A percentile compares a stretch with the other conserved stretches of the same genome.
phyloP scores from a whole-genome alignment of 2,797 vertebrate genomes.

The Artibeus jamaicensis region DNA sequence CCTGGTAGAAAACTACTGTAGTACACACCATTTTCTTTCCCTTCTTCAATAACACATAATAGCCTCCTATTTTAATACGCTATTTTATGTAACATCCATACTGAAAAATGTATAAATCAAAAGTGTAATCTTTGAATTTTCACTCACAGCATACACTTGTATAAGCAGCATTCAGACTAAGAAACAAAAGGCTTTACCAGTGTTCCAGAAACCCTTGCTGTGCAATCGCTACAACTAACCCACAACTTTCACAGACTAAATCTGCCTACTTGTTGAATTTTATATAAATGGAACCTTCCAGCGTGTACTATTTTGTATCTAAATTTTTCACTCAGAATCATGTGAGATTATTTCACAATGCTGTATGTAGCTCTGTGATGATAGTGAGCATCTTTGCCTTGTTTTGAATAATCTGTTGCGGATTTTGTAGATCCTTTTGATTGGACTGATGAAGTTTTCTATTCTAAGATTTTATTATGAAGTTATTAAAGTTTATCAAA shows the following conservation, averaged over 20 bases:
- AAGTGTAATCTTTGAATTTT: neutral
- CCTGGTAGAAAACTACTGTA: neutral
- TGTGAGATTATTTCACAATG: neutral
- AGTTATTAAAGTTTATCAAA: slow-evolving; percentile 14
- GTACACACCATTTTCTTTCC: neutral
- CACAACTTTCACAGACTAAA: neutral
- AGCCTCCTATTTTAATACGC: neutral
- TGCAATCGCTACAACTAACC: neutral
- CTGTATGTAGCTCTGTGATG: neutral
- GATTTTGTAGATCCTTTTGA: slow-evolving; percentile 3
- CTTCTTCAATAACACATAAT: neutral
- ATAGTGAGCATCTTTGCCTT: neutral
- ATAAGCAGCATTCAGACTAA: neutral
- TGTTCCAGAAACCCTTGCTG: neutral
- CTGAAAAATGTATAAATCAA: neutral
- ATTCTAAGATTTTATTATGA: slow-evolving; percentile 35
- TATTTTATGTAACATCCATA: slow-evolving; percentile 20
- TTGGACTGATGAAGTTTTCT: slow-evolving; percentile 29
- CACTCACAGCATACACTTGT: neutral
- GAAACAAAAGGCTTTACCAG: neutral
- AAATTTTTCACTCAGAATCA: slow-evolving; percentile 40
- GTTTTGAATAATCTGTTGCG: slow-evolving; percentile 11
- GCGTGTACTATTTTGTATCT: neutral
- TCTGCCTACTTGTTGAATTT: neutral
- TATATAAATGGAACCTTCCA: neutral